phyloP scores from a whole-genome alignment of 2,113 vertebrate species.

The Prunella himalayana region DNA sequence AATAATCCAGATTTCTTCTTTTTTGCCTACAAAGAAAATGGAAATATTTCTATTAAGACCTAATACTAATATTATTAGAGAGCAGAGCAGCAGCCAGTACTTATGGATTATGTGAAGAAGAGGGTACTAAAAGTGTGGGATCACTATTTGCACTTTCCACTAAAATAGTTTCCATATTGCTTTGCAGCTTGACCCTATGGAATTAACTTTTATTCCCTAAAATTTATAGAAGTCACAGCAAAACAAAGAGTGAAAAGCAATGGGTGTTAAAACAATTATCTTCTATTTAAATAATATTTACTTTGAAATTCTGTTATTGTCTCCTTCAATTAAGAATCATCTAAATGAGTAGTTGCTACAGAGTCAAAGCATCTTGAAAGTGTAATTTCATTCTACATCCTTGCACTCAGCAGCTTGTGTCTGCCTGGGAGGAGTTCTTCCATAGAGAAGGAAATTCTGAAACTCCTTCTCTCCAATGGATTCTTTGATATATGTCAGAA shows the following conservation, averaged over 20 bases:
- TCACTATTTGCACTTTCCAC: neutral
- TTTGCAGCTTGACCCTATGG: neutral
- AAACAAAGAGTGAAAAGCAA: neutral
- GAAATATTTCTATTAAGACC: slow-evolving; percentile 2
- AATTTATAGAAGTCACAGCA: neutral
- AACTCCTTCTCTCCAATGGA: neutral
- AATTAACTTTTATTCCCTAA: neutral
- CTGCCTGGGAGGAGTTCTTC: neutral
- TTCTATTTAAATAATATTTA: neutral
- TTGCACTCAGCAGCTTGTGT: neutral
- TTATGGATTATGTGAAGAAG: neutral
- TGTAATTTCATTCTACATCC: neutral
- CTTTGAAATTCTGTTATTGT: neutral
- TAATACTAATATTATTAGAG: neutral
- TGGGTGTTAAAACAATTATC: neutral
- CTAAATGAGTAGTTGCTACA: neutral
- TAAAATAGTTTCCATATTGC: neutral
- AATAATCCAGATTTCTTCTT: slow-evolving; percentile 98
- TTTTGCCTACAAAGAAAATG: slow-evolving; percentile 83
- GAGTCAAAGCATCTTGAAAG: neutral
- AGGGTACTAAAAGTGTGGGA: neutral
- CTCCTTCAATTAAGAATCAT: neutral
- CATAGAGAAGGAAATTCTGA: neutral
- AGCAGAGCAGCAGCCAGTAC: neutral
- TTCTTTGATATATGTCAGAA: neutral